phyloP scores from a whole-genome alignment of 2,888 invertebrate species.

The Pimpla rufipes region DNA sequence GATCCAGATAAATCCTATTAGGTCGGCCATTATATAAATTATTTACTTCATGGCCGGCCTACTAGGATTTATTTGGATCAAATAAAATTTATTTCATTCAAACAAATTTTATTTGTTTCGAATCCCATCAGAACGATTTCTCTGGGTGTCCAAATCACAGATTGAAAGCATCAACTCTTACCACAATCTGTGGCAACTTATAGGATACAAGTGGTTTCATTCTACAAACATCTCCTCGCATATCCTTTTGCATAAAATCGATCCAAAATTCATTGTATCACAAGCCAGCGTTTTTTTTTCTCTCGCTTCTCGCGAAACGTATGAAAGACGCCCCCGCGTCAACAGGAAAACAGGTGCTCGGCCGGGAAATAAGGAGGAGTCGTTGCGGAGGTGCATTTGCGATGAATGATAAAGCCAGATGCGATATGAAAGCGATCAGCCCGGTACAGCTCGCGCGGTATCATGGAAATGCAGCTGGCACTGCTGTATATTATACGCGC shows the following conservation, averaged over 20 bases:
- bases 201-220: too few relatives aligned
- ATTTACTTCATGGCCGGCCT: too few relatives aligned
- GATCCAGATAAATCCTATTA: too few relatives aligned
- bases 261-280: background rate
- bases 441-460: slow-evolving; percentile 23
- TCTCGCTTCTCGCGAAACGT: background rate
- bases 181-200: too few relatives aligned
- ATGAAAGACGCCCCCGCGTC: background rate
- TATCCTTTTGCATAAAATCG: background rate
- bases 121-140: too few relatives aligned
- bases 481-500: slow-evolving; percentile 43
- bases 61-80: too few relatives aligned
- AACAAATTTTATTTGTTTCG: too few relatives aligned
- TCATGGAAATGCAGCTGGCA: slow-evolving; percentile 52
- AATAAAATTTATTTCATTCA: too few relatives aligned
- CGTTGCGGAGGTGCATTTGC: background rate
- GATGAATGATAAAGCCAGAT: slow-evolving; percentile 15
- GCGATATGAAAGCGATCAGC: slow-evolving; percentile 13
- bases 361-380: background rate
- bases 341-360: slow-evolving; percentile 9
- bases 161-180: too few relatives aligned
- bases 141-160: too few relatives aligned
- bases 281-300: background rate
- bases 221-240: background rate
- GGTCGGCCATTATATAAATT: too few relatives aligned